Conservation (phyloP, 2,113 vertebrate species). For the Dromiciops gliroides region DNA sequence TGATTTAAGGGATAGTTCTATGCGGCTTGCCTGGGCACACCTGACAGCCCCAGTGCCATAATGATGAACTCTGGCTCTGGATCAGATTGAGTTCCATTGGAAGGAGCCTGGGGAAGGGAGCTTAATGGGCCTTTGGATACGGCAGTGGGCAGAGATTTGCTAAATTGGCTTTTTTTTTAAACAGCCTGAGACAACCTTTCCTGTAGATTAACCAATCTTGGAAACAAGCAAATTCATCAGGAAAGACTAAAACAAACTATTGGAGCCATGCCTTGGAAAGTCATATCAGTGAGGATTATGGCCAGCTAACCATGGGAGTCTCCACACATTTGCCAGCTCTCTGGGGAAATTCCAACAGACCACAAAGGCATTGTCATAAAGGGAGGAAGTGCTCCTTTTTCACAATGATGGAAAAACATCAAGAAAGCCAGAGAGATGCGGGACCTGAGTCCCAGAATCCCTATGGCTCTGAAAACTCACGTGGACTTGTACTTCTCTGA, state of each 20-base stretch:
- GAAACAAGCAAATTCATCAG: conserved; percentile 5
- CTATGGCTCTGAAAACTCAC: conserved; percentile 4
- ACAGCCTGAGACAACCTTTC: not conserved
- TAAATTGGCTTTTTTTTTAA: conserved; percentile 11
- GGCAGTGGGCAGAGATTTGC: conserved; percentile 38
- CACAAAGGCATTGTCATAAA: conserved; percentile 24
- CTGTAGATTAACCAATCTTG: not conserved
- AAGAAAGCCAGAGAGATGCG: conserved; percentile 39
- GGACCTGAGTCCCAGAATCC: not conserved
- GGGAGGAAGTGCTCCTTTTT: conserved; percentile 4
- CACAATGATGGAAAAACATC: not conserved
- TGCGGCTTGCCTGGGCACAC: not conserved
- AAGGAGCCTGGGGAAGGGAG: conserved; percentile 49
- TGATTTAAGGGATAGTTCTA: not conserved
- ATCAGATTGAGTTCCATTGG: not conserved
- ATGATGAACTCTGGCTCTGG: not conserved
- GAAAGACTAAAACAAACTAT: conserved; percentile 35
- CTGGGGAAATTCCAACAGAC: not conserved
- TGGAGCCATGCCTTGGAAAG: not conserved
- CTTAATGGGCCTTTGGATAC: conserved; percentile 45
- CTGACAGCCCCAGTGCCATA: not conserved
- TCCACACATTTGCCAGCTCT: not conserved
- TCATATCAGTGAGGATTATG: not conserved
- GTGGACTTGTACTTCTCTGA: not conserved
- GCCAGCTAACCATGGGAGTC: not conserved